phyloP scores from a whole-genome alignment of 1,140 invertebrate species.

The Oppia nitens region DNA sequence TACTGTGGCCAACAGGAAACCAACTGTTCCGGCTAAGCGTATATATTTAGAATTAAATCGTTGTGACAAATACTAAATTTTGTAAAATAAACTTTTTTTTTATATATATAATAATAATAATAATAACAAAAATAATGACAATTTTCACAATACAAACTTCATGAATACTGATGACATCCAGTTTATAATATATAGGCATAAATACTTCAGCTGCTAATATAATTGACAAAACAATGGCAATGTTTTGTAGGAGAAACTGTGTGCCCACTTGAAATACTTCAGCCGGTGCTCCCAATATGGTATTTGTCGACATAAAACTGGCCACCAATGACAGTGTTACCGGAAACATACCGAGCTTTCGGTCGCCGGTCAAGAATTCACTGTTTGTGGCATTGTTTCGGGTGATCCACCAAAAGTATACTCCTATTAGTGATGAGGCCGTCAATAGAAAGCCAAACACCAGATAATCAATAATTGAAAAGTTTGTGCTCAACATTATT shows the following conservation, averaged over 20 bases:
- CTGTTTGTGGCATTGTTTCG: conserved; percentile 19
- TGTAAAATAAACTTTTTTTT: too few species aligned
- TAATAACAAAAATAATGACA: too few species aligned
- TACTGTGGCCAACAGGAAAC: too few species aligned
- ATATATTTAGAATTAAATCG: too few species aligned
- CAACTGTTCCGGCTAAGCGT: too few species aligned
- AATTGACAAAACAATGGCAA: neutral
- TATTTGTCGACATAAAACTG: conserved; percentile 24
- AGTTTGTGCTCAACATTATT: neutral
- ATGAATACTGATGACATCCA: neutral
- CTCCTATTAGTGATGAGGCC: conserved; percentile 25
- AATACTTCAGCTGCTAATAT: neutral
- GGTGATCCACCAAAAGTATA: conserved; percentile 21
- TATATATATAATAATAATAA: too few species aligned
- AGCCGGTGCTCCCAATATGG: conserved; percentile 21
- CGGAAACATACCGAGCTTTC: conserved; percentile 21
- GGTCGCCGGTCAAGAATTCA: conserved; percentile 21
- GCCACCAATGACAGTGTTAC: conserved; percentile 22
- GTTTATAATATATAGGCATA: neutral
- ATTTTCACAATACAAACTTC: too few species aligned
- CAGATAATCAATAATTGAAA: conserved; percentile 22
- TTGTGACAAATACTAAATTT: too few species aligned
- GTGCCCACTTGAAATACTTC: conserved; percentile 18
- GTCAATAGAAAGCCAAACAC: conserved; percentile 24
- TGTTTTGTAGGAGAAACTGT: conserved; percentile 32